phyloP scores from a whole-genome alignment of 2,888 invertebrate species.

The Exocentrus adspersus region DNA sequence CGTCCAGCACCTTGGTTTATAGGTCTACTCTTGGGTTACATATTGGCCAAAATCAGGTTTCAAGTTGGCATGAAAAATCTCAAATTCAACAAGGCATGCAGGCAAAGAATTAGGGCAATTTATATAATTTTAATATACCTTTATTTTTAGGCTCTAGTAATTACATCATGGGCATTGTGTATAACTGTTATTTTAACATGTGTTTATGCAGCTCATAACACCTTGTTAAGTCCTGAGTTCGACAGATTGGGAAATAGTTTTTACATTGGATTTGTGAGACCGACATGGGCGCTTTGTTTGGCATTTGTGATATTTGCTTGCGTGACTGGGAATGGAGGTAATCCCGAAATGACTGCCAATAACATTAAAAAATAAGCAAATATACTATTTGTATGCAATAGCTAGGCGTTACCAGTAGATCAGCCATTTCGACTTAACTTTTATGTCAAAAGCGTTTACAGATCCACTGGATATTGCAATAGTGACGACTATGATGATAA shows the following conservation, averaged over 20 bases:
- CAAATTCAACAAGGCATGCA: slow-evolving; percentile 20
- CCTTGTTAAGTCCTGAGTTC: slow-evolving; percentile 35
- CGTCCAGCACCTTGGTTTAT: slow-evolving; percentile 48
- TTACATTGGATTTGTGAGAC: slow-evolving; percentile 57
- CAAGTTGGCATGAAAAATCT: not conserved
- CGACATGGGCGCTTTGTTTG: slow-evolving; percentile 62
- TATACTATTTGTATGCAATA: too few species aligned
- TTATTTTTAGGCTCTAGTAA: slow-evolving; percentile 13
- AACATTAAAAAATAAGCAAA: too few species aligned
- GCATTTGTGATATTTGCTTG: slow-evolving; percentile 65
- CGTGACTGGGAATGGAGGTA: slow-evolving; percentile 64
- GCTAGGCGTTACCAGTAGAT: too few species aligned
- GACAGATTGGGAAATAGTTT: slow-evolving; percentile 39
- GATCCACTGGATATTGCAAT: too few species aligned
- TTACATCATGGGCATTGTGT: slow-evolving; percentile 1
- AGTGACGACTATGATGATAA: too few species aligned
- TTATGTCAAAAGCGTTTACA: too few species aligned
- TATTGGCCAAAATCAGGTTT: slow-evolving; percentile 38
- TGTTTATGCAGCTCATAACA: slow-evolving; percentile 40
- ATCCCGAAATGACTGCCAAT: too few species aligned
- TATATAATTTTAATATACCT: not conserved
- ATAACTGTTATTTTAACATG: slow-evolving; percentile 35
- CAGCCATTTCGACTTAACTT: too few species aligned
- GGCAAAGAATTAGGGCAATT: not conserved
- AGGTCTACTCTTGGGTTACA: slow-evolving; percentile 45